A percentile compares a stretch with the other conserved stretches of the same genome.
These are phyloP conservation scores for Neelides sp. DNA, from an alignment of 1,140 invertebrate species.

Conservation along the genomic window DNA sequence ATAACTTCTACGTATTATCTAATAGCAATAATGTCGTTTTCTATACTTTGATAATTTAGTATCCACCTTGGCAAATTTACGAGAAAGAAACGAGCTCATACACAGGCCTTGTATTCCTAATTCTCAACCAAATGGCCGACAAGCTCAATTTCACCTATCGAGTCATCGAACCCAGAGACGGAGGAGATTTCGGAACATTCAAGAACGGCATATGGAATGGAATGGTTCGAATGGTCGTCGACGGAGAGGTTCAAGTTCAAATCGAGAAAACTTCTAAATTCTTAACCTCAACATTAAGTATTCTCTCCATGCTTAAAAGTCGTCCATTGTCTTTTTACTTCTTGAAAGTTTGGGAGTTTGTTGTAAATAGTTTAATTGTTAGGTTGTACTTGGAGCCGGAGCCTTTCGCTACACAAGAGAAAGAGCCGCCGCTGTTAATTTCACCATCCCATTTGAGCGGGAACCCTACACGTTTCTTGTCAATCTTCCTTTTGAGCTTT, in stretches of 20 bases:
- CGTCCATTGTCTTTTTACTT: conserved; percentile 5
- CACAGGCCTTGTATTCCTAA: conserved; percentile 65
- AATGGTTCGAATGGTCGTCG: conserved; percentile 36
- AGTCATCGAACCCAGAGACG: conserved; percentile 10
- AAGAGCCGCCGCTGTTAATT: conserved; percentile 55
- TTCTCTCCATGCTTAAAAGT: background rate
- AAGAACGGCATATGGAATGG: conserved; percentile 25
- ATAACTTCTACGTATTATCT: too few relatives aligned
- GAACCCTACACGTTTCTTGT: conserved; percentile 66
- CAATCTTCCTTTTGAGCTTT: conserved; percentile 57
- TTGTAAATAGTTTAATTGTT: conserved; percentile 15
- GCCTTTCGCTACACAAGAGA: conserved; percentile 53
- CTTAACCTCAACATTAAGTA: conserved; percentile 17
- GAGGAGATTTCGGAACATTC: conserved; percentile 18
- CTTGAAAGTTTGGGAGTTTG: background rate
- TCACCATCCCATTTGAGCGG: conserved; percentile 59
- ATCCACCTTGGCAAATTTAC: conserved; percentile 69
- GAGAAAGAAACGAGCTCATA: conserved; percentile 42
- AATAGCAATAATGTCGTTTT: too few relatives aligned
- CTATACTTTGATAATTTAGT: conserved; percentile 46
- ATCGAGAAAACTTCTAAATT: conserved; percentile 27
- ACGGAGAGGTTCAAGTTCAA: conserved; percentile 37
- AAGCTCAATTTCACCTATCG: conserved; percentile 66
- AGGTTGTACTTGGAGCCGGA: conserved; percentile 57
- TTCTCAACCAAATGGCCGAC: conserved; percentile 57